These are phyloP conservation scores for Orchestes rusci DNA, from an alignment of 2,888 invertebrate species.

Conservation along the genomic window DNA sequence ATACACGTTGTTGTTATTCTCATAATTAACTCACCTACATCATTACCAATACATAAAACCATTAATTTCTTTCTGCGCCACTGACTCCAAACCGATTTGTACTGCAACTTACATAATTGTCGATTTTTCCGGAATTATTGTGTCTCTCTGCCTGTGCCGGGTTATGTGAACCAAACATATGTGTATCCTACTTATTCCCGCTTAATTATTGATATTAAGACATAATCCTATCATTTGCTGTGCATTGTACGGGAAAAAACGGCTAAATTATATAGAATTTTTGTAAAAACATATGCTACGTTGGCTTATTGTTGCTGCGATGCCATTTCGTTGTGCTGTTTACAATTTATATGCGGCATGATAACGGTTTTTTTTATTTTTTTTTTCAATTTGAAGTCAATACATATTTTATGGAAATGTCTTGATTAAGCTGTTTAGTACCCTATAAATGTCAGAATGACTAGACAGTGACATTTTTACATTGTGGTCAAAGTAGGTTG, in stretches of 20 bases:
- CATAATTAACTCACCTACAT: no score
- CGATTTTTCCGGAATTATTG: slow-evolving; percentile 17
- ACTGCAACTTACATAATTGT: slow-evolving; percentile 20
- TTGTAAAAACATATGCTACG: slow-evolving; percentile 42
- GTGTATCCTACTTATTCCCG: slow-evolving; percentile 42
- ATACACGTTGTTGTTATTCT: no score
- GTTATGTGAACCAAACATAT: slow-evolving; percentile 43
- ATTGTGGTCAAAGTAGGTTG: no score
- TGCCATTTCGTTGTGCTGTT: slow-evolving; percentile 34
- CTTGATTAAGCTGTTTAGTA: no score
- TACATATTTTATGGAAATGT: no score
- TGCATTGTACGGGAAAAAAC: slow-evolving; percentile 44
- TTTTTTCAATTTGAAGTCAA: no score
- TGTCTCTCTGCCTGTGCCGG: slow-evolving; percentile 19
- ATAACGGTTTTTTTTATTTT: slow-evolving; percentile 10
- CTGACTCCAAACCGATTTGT: slow-evolving; percentile 10
- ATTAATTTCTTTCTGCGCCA: no score
- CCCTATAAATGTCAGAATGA: no score
- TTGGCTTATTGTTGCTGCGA: slow-evolving; percentile 36
- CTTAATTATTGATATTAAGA: slow-evolving; percentile 45
- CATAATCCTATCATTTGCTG: slow-evolving; percentile 44
- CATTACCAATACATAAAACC: no score
- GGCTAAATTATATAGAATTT: slow-evolving; percentile 45
- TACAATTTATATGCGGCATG: slow-evolving; percentile 35
- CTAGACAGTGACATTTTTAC: no score